Evolutionary conservation across 1,140 invertebrate genomes (phyloP), one percentile per base, ranked within the genome.

Genomic region (Eupristina koningsbergeri): DNA sequence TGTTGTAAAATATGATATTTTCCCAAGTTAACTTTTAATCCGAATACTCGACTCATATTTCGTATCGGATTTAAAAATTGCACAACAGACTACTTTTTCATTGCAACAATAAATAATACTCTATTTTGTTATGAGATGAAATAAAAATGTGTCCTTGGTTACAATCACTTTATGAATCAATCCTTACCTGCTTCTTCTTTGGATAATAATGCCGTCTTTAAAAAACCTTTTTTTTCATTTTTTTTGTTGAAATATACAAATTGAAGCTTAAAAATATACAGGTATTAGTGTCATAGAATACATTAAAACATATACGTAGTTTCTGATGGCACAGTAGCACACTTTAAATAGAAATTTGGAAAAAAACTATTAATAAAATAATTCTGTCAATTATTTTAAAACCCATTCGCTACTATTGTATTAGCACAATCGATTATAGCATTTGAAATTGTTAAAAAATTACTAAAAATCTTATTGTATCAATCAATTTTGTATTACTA

Each of bases 1-100:
- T 41, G 1, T 36, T 71, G 2, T 41, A 41, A 71, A 71, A 71
- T 71, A 71, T 41, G 67, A 71, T 71, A 71, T 41, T 36, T 39
- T 71, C 29, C 11, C 19, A 71, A 71, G 67, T 71, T 41, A 26
- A 71, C 67, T 71, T n/a, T 71, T 71, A 41, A 71, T 71, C 67
- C 67, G 67, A 36, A 71, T 71, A 71, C 39, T 71, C n/a, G 67
- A 41, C 67, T 71, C 67, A 19, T 41, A 41, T 71, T 71, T n/a
- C 67, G 36, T 71, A 71, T 71, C 67, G n/a, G 7, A 71, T 71
- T 22, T 41, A 71, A 71, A 71, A 41, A 71, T 71, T 71, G 67
- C 67, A 41, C 67, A 71, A 71, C 67, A 26, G 36, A 41, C 36
- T n/a, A n/a, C 67, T n/a, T 71, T 71, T 39, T 71, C 67, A 71